Percentiles rank a stretch among this genome's conserved stretches.
Conservation (phyloP, 2,113 vertebrate species). For the Solenodon paradoxus region DNA sequence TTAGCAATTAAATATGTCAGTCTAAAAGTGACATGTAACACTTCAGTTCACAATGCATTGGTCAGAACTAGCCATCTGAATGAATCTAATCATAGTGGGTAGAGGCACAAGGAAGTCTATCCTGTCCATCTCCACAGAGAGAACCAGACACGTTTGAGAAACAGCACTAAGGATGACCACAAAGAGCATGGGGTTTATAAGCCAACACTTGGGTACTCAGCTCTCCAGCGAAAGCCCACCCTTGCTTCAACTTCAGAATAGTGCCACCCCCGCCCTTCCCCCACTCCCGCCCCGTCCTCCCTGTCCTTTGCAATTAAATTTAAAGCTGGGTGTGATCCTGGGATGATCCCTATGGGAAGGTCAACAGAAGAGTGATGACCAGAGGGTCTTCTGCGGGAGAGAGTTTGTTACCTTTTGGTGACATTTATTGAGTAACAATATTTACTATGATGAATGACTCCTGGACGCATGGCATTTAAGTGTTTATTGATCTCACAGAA, state of each 20-base stretch:
- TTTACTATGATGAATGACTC: background rate
- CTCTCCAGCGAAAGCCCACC: background rate
- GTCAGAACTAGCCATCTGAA: background rate
- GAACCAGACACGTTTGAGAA: background rate
- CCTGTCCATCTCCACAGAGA: background rate
- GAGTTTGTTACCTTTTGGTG: background rate
- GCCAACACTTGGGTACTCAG: background rate
- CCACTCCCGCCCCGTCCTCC: no score
- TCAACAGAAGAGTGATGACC: background rate
- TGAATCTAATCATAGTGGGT: background rate
- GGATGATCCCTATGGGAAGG: background rate
- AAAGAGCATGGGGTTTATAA: background rate
- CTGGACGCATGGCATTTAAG: conserved; percentile 20
- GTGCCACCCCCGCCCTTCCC: no score
- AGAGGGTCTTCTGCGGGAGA: background rate
- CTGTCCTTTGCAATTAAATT: background rate
- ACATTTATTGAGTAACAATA: conserved; percentile 37
- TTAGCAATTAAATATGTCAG: background rate
- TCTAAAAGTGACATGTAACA: background rate
- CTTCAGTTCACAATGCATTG: background rate
- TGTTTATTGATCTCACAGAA: background rate
- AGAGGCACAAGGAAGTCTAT: background rate
- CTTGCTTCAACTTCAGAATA: background rate
- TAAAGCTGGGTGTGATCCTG: background rate
- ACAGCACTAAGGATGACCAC: background rate